Conservation (phyloP, 2,888 invertebrate species). For the Cantharis rufa region DNA sequence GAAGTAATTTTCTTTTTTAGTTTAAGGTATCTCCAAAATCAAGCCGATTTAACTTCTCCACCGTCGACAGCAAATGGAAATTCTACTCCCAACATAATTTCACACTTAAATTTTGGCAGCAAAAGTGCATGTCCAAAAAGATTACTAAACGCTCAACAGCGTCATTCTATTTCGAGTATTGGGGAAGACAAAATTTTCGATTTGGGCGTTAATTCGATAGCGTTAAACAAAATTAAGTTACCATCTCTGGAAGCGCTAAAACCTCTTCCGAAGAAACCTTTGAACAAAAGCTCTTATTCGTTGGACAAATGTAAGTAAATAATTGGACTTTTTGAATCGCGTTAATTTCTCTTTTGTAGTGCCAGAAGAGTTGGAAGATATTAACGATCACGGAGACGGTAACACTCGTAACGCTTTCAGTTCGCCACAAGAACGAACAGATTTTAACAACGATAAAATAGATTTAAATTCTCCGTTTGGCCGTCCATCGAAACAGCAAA, state of each 20-base stretch:
- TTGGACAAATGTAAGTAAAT: constrained; percentile 51
- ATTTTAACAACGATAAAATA: constrained; percentile 42
- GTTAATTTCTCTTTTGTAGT: constrained; percentile 46
- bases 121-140: constrained; percentile 36
- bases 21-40: constrained; percentile 67
- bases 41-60: constrained; percentile 48
- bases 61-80: constrained; percentile 34
- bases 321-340: background rate
- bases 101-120: constrained; percentile 40
- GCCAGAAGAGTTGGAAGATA: constrained; percentile 56
- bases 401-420: constrained; percentile 52
- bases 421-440: constrained; percentile 55
- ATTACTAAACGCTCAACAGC: constrained; percentile 37
- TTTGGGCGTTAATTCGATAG: constrained; percentile 46
- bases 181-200: constrained; percentile 53
- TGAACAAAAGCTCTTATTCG: constrained; percentile 50
- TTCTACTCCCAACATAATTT: constrained; percentile 9
- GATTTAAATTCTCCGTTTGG: constrained; percentile 45
- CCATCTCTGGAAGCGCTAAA: constrained; percentile 60
- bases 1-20: constrained; percentile 53
- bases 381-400: constrained; percentile 23
- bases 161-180: constrained; percentile 49
- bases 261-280: constrained; percentile 58
- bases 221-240: constrained; percentile 56
- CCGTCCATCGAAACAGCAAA: constrained; percentile 46